Evolutionary conservation across 2,113 vertebrate genomes (phyloP).

Genomic region (Saguinus midas): DNA sequence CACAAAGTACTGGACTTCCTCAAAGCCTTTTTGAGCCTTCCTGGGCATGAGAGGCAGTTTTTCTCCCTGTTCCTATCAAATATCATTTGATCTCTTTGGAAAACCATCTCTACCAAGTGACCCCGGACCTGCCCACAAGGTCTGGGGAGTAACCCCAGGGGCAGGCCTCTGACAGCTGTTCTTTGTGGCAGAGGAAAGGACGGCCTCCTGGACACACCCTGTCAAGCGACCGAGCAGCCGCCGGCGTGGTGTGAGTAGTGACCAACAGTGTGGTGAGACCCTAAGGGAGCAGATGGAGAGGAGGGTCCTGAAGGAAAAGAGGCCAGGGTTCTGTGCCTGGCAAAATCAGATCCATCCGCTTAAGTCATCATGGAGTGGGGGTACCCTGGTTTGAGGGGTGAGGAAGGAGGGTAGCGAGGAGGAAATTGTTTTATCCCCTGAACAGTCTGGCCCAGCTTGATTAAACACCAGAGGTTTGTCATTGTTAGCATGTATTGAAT

Average conservation of each 20-base stretch:
- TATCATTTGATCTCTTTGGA: not conserved
- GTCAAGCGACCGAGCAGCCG: constrained; percentile 81
- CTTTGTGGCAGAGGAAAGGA: constrained; percentile 90
- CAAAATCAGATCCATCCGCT: not conserved
- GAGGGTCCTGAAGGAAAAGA: not conserved
- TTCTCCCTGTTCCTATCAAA: not conserved
- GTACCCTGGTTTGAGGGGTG: too few species aligned
- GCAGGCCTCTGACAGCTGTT: constrained; percentile 59
- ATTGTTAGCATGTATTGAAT: not conserved
- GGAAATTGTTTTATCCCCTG: not conserved
- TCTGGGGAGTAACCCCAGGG: not conserved
- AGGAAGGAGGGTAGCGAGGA: not conserved
- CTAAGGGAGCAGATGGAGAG: not conserved
- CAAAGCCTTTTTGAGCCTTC: not conserved
- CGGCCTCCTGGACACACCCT: constrained; percentile 87
- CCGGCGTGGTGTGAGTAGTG: constrained; percentile 81
- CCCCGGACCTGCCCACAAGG: not conserved
- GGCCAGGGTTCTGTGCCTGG: not conserved
- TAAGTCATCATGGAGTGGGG: not conserved
- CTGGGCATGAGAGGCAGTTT: not conserved
- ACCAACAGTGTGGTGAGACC: not conserved
- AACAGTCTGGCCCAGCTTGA: not conserved
- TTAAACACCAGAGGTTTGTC: not conserved
- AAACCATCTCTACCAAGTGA: not conserved
- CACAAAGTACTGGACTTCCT: not conserved